Base-by-base conservation (phyloP, 2,888 invertebrate species). In the Apodemia duryi region DNA sequence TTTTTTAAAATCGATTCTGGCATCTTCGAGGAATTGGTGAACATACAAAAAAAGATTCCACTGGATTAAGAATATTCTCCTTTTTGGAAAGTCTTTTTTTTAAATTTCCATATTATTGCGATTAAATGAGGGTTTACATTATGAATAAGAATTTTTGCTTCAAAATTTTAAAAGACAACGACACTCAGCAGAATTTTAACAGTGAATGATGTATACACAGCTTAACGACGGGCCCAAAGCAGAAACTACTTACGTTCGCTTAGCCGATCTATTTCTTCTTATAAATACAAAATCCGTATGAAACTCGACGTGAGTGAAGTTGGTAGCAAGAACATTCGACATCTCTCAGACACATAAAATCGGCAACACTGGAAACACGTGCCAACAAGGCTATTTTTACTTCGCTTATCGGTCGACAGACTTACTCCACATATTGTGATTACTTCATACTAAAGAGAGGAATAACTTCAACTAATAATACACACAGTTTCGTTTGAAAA, bases 381-480 rank as follows among this genome's bases (percentile, higher is more conserved):
- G 60, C 60, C 60, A 13, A 5, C 28, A 13, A 11, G 10, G 32
- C n/a, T 60, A 60, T 60, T 35, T 32, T 60, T 35, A 60, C 35
- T 35, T 35, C n/a, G 57, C 32, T 35, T 60, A 60, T 60, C 57
- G 57, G 57, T 60, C 57, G 57, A 60, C 54, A 57, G 32, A 60
- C 57, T 51, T 51, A 21, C 51, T 60, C 35, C 13, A 60, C 60
- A 60, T 32, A 60, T 35, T 32, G 13, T 35, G 35, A 35, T 60
- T 32, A 60, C 32, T 60, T 60, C 60, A 54, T 9, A 35, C 35
- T 35, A 21, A 21, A 21, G 21, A 6, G 21, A 51, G 51, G 51
- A 21, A 51, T n/a, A 21, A 51, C 49, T 49, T 13, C 2, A 2
- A 49, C 51, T 51, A 51, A 21, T 51, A 51, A 51, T 51, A 51